Conservation (phyloP, 92 coral and sea anemone species). For the Heliopora coerulea region DNA sequence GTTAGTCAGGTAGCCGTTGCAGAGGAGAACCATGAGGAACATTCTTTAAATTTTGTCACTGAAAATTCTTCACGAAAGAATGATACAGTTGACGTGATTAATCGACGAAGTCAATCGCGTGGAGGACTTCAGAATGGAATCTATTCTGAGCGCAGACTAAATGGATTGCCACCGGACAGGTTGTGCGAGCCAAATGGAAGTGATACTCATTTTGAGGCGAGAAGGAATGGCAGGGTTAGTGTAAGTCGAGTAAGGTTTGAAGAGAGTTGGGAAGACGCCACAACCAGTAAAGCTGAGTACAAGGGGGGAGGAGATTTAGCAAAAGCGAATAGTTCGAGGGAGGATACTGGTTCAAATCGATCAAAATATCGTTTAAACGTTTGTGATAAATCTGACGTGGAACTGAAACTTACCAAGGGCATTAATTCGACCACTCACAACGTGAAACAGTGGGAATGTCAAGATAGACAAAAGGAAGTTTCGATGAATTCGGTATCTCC, state of each 20-base stretch:
- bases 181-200: neutral
- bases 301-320: constrained; percentile 30
- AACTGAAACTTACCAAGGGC: neutral
- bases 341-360: neutral
- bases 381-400: neutral
- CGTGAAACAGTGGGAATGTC: neutral
- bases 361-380: neutral
- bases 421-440: neutral
- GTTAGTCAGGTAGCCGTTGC: constrained; percentile 18
- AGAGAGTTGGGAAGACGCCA: constrained; percentile 41
- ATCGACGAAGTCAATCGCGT: neutral
- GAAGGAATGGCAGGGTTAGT: constrained; percentile 4
- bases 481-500: neutral
- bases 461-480: neutral
- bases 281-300: constrained; percentile 12
- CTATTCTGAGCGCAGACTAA: neutral
- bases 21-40: constrained; percentile 8
- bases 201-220: constrained; percentile 11
- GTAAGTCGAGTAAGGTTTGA: constrained; percentile 31
- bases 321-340: constrained; percentile 4
- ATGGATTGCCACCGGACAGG: neutral
- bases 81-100: neutral
- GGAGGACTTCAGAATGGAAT: constrained; percentile 4
- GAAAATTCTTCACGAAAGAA: neutral
- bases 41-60: neutral